A percentile compares a stretch with the other conserved stretches of the same genome.
phyloP scores from a whole-genome alignment of 2,113 vertebrate genomes.

The Ranitomeya variabilis region DNA sequence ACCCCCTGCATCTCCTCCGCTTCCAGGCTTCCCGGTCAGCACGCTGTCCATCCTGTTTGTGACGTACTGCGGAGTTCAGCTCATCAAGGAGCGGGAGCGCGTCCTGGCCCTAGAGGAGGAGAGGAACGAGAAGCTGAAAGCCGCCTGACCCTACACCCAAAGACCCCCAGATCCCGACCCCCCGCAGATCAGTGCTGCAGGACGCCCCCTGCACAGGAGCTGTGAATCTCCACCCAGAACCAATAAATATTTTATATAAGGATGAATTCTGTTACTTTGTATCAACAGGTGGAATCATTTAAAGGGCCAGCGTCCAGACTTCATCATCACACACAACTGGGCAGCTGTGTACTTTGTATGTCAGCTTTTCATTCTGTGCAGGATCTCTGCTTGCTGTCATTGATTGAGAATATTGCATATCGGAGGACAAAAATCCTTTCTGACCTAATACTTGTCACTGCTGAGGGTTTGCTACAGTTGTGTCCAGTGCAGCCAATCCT shows the following conservation, averaged over 20 bases:
- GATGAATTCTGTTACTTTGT: not conserved
- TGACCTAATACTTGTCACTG: too few relatives aligned
- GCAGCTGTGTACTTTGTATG: too few relatives aligned
- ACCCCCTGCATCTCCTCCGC: not conserved
- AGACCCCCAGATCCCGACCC: not conserved
- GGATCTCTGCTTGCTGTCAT: too few relatives aligned
- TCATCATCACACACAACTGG: too few relatives aligned
- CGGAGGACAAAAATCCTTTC: too few relatives aligned
- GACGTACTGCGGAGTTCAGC: constrained; percentile 94
- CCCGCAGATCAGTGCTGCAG: constrained; percentile 4
- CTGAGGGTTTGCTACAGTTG: too few relatives aligned
- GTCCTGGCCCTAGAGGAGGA: constrained; percentile 76
- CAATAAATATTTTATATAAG: constrained; percentile 55
- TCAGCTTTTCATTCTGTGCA: too few relatives aligned
- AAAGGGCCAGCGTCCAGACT: not conserved
- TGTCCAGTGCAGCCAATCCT: too few relatives aligned
- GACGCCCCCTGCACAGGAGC: not conserved
- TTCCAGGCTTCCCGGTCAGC: constrained; percentile 88
- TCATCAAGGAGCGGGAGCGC: constrained; percentile 92
- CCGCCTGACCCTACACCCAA: constrained; percentile 70
- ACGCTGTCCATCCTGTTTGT: constrained; percentile 87
- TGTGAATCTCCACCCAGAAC: not conserved
- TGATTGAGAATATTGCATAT: too few relatives aligned
- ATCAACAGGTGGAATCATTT: not conserved
- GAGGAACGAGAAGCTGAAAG: constrained; percentile 78